Conservation (phyloP, 2,113 vertebrate genomes). For the Lutjanus erythropterus region DNA sequence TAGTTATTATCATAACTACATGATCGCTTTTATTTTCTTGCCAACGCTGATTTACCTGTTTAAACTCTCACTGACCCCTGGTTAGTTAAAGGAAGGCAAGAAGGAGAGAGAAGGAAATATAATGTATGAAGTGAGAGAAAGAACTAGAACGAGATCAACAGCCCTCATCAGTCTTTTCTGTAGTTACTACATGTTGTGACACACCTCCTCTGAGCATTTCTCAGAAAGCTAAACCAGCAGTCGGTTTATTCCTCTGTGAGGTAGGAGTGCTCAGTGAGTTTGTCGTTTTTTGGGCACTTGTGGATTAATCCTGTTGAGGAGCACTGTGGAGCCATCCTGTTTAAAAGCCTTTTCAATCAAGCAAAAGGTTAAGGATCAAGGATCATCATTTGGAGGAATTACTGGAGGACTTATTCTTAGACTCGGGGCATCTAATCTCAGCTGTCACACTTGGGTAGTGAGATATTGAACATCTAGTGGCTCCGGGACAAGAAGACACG, state of each 20-base stretch:
- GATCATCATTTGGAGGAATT: conserved; percentile 76
- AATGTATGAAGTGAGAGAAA: neutral
- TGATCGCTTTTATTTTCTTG: neutral
- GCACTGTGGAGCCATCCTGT: conserved; percentile 4
- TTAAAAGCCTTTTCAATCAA: conserved; percentile 61
- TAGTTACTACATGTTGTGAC: conserved; percentile 9
- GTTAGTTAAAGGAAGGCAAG: neutral
- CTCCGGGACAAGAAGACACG: conserved; percentile 7
- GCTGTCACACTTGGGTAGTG: conserved; percentile 23
- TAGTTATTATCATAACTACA: neutral
- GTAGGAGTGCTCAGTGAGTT: neutral
- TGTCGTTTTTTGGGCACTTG: neutral
- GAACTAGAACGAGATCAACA: neutral
- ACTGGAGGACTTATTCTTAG: conserved; percentile 78
- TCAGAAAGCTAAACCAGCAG: neutral
- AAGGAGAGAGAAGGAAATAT: neutral
- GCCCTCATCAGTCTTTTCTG: neutral
- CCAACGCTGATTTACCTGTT: neutral
- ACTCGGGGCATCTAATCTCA: conserved; percentile 64
- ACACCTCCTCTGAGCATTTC: conserved; percentile 1
- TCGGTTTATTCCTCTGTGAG: neutral
- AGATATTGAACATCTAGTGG: conserved; percentile 30
- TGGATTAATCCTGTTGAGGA: conserved; percentile 3
- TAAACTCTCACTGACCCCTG: conserved; percentile 20
- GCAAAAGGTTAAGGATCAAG: conserved; percentile 64